phyloP scores from a whole-genome alignment of 2,888 invertebrate species.

The Acleris emargana region DNA sequence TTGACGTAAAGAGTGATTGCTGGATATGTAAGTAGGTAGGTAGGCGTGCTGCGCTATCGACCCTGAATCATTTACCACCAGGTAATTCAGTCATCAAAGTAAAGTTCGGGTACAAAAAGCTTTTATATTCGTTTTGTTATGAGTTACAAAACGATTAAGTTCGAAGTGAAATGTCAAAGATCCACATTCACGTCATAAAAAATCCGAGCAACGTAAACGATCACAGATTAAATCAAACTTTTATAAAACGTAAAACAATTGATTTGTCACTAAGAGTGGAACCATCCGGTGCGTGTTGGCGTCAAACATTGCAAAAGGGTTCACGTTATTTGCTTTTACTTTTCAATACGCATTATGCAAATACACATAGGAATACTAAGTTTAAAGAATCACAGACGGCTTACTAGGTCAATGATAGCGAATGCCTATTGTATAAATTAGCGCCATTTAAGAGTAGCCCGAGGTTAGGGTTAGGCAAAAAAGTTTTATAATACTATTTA shows the following conservation, averaged over 20 bases:
- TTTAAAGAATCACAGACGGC: constrained; percentile 39
- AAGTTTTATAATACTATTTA: constrained; percentile 25
- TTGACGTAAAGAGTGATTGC: too few species aligned
- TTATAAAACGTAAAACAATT: constrained; percentile 7
- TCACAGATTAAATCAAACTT: neutral
- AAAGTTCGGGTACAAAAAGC: too few species aligned
- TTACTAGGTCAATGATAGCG: constrained; percentile 58
- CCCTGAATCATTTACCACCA: too few species aligned
- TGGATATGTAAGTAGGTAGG: too few species aligned
- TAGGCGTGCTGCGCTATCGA: too few species aligned
- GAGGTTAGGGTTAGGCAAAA: constrained; percentile 43
- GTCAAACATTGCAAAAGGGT: constrained; percentile 8
- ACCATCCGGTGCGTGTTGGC: neutral
- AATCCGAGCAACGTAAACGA: neutral
- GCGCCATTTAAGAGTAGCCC: constrained; percentile 40
- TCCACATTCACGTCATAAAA: neutral
- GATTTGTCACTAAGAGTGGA: neutral
- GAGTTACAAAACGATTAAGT: too few species aligned
- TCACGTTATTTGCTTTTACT: constrained; percentile 1
- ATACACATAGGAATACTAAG: constrained; percentile 9
- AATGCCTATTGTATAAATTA: constrained; percentile 47
- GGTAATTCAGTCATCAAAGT: too few species aligned
- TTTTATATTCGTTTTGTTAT: too few species aligned
- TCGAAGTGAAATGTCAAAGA: too few species aligned
- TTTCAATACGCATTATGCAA: neutral